Base-by-base conservation (phyloP, 92 coral and sea anemone species). In the Umimayanthus chanpuru region DNA sequence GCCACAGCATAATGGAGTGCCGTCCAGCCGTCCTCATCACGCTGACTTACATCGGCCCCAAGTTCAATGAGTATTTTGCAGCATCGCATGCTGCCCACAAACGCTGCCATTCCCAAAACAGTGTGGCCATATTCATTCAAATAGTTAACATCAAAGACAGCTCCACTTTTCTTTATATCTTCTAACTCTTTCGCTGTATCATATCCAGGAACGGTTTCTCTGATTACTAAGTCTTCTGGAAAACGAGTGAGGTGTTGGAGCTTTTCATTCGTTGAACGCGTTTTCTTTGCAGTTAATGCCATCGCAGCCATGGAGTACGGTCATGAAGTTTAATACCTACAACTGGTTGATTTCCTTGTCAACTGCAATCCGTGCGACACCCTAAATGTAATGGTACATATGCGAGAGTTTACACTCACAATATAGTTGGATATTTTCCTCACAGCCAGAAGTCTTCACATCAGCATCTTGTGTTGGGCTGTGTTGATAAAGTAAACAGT, bases 1-100 rank as follows among this genome's bases (percentile, higher is more conserved):
- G 98, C 97, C 87, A 96, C 87, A 44, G 98, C 97, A 75, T 93
- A 96, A 61, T 96, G 98, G 92, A 94, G 85, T 3, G 98, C 97
- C 0, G 98, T 94, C 98, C 98, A 96, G 10, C 98, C 98, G 73
- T 96, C 98, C 14, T 90, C 86, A 82, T 94, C 98, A 38, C 89
- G 80, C 76, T 92, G 78, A 6, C 73, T 50, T 11, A 92, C 96
- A 44, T 94, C 96, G 23, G 96, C 96, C 40, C 94, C 94, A 6
- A 92, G 92, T 14, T 94, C 88, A 65, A 94, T 86, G 3, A 94
- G 90, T 82, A 90, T 79, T 77, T 84, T 81, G 79, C 96, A 92
- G 81, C 94, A 96, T 50, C 86, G 91, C 49, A 93, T 76, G 76
- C 97, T 96, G 1, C 96, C 98, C 4, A 94, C 90, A 84, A 94